Evolutionary conservation across 2,797 vertebrate genomes (phyloP).

Genomic region (Etheostoma perlongum): DNA sequence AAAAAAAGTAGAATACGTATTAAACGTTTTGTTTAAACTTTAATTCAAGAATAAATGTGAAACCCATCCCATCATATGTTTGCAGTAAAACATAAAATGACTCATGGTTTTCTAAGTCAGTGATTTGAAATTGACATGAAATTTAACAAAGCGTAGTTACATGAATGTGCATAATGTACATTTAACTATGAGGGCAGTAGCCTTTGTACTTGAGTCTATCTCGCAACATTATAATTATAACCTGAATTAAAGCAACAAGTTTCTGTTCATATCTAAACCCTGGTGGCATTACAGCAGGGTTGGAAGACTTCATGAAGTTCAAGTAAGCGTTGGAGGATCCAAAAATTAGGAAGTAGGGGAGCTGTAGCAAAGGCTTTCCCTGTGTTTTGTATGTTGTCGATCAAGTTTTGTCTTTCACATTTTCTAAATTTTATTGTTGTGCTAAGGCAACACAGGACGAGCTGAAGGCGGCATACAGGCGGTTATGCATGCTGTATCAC

Average conservation of each 20-base stretch:
- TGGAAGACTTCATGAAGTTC: background rate
- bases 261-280: background rate
- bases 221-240: background rate
- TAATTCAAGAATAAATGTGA: background rate
- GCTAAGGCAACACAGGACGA: conserved; percentile 96
- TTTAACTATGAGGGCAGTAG: background rate
- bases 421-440: conserved; percentile 7
- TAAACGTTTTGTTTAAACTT: no score
- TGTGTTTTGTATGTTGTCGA: background rate
- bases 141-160: background rate
- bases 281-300: background rate
- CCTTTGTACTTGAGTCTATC: background rate
- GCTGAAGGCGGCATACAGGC: conserved; percentile 94
- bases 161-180: background rate
- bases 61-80: background rate
- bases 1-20: fast-evolving
- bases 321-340: background rate
- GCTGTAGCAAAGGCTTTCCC: background rate
- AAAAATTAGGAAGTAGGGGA: background rate
- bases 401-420: background rate
- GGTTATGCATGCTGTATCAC: conserved; percentile 98
- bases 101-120: background rate
- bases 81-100: background rate
- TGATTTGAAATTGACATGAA: background rate
- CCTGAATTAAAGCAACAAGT: background rate